Percentiles rank a stretch among this genome's conserved stretches.
Conservation (phyloP, 2,797 vertebrate species). For the Lepus oiostolus region DNA sequence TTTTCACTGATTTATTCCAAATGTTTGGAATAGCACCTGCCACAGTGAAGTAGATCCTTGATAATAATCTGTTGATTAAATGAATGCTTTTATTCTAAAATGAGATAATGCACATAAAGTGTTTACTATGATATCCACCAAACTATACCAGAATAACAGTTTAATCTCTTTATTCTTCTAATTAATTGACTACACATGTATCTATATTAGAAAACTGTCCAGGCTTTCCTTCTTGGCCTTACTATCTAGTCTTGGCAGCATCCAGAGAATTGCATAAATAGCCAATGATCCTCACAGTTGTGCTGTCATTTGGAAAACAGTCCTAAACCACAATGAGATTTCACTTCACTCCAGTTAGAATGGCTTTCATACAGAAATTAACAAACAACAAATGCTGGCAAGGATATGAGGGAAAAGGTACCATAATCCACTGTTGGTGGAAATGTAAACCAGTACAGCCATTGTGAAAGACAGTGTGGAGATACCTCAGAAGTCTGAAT, state of each 20-base stretch:
- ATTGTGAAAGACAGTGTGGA: neutral
- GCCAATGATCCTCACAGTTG: neutral
- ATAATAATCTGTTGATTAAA: neutral
- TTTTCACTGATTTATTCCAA: neutral
- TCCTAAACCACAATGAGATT: neutral
- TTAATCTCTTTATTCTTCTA: neutral
- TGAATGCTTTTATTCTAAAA: neutral
- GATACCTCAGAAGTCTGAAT: no score
- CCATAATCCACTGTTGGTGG: no score
- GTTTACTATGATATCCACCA: neutral
- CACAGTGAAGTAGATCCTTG: neutral
- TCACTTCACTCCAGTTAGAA: no score
- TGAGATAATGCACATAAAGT: neutral
- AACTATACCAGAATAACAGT: neutral
- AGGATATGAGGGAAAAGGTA: no score
- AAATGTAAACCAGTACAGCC: neutral
- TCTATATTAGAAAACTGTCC: neutral
- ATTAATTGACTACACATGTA: neutral
- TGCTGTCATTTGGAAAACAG: neutral
- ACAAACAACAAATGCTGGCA: no score
- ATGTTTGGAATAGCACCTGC: neutral
- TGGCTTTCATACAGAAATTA: no score
- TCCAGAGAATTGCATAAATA: neutral
- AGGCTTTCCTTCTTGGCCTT: neutral
- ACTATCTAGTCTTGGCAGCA: neutral